Evolutionary conservation across 2,888 invertebrate genomes (phyloP).

Genomic region (Cantharis flavilabris): DNA sequence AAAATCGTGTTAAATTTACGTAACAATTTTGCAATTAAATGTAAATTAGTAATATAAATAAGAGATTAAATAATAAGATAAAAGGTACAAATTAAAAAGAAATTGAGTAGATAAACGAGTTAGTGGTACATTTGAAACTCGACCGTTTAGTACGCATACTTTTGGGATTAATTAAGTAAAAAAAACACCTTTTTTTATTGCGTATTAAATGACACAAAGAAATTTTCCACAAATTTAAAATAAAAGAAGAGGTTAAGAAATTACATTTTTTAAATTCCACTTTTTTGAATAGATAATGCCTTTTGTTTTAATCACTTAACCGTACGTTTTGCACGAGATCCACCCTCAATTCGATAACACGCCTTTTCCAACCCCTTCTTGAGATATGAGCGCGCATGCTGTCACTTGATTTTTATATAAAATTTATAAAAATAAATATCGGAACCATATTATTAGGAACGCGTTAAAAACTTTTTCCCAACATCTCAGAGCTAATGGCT

Average conservation of each 20-base stretch:
- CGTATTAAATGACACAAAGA: neutral
- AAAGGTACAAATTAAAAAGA: neutral
- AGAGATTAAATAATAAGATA: neutral
- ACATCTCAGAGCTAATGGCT: neutral
- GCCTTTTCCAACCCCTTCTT: slow-evolving; percentile 2
- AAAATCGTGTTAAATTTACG: neutral
- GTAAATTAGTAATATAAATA: neutral
- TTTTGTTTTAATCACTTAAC: slow-evolving; percentile 2
- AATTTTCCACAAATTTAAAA: neutral
- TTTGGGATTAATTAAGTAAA: neutral
- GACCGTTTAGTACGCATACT: neutral
- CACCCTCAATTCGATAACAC: slow-evolving; percentile 2
- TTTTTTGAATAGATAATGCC: neutral
- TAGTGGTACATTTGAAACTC: neutral
- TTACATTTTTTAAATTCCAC: neutral
- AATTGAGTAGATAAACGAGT: neutral
- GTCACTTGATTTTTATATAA: neutral
- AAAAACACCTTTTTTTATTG: neutral
- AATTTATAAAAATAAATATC: neutral
- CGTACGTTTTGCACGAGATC: neutral
- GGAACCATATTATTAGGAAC: neutral
- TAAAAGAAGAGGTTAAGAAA: neutral
- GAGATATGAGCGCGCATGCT: slow-evolving; percentile 3
- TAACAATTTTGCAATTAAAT: neutral
- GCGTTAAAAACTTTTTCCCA: neutral